phyloP scores from a whole-genome alignment of 64 coral and sea anemone genomes.

The Montipora cactus region DNA sequence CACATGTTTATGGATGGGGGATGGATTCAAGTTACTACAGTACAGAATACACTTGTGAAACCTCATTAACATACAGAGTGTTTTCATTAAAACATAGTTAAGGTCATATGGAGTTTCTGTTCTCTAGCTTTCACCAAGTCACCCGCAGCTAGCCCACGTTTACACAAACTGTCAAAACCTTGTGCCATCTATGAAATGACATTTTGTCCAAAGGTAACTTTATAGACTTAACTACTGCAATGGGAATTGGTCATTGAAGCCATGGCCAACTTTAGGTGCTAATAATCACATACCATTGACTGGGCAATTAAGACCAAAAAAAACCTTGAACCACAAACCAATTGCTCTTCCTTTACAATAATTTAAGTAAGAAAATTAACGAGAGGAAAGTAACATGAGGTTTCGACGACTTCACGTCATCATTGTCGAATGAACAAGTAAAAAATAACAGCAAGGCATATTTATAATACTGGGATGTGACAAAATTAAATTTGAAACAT shows the following conservation, averaged over 20 bases:
- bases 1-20: not conserved
- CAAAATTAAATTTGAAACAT: too few species aligned
- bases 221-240: not conserved
- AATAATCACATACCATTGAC: not conserved
- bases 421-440: too few species aligned
- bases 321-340: not conserved
- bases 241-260: too few species aligned
- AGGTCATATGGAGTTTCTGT: not conserved
- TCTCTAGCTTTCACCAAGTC: not conserved
- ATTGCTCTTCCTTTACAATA: too few species aligned
- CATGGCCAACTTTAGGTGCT: not conserved
- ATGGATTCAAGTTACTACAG: not conserved
- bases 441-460: too few species aligned
- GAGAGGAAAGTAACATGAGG: too few species aligned
- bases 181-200: not conserved
- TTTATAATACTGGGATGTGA: too few species aligned
- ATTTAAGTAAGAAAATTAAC: too few species aligned
- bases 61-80: not conserved
- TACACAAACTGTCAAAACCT: not conserved
- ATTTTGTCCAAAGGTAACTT: not conserved
- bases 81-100: not conserved
- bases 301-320: not conserved
- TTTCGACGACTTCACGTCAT: too few species aligned
- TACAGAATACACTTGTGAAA: not conserved
- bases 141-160: not conserved